These are phyloP conservation scores for Periplaneta americana DNA, from an alignment of 1,140 invertebrate species.

Conservation along the genomic window DNA sequence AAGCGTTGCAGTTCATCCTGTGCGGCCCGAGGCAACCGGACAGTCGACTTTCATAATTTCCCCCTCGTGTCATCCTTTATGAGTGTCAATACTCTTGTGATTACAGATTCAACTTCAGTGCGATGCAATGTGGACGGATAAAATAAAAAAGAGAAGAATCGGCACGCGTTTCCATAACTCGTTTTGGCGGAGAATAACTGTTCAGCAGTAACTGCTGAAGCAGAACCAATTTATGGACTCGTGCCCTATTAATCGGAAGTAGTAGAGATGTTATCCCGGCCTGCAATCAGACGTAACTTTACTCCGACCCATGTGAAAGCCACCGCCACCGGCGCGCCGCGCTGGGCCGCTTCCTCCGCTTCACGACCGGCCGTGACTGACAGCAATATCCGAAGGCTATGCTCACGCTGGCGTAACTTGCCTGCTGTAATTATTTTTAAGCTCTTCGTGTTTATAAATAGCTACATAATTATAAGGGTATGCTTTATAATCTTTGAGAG, in stretches of 20 bases:
- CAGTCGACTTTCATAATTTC: no score
- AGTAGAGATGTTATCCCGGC: not conserved
- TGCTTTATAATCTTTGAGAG: no score
- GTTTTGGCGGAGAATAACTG: not conserved
- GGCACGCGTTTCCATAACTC: not conserved
- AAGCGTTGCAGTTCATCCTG: no score
- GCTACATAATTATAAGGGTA: no score
- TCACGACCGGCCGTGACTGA: not conserved
- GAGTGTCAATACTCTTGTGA: not conserved
- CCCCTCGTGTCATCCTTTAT: not conserved
- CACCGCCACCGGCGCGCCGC: no score
- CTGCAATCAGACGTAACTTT: not conserved
- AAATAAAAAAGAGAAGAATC: not conserved
- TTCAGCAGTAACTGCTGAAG: not conserved
- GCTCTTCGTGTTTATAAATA: no score
- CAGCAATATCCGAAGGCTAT: not conserved
- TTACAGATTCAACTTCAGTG: not conserved
- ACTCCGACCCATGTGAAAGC: no score
- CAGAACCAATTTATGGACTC: not conserved
- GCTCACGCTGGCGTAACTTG: no score
- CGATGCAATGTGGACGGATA: not conserved
- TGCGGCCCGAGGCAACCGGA: no score
- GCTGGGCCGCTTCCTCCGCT: no score
- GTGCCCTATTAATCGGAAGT: not conserved
- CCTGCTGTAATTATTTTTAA: no score